Evolutionary conservation across 2,888 invertebrate genomes (phyloP), one percentile per base, ranked within the genome.

Genomic region (Zhuqinia jingwanae): DNA sequence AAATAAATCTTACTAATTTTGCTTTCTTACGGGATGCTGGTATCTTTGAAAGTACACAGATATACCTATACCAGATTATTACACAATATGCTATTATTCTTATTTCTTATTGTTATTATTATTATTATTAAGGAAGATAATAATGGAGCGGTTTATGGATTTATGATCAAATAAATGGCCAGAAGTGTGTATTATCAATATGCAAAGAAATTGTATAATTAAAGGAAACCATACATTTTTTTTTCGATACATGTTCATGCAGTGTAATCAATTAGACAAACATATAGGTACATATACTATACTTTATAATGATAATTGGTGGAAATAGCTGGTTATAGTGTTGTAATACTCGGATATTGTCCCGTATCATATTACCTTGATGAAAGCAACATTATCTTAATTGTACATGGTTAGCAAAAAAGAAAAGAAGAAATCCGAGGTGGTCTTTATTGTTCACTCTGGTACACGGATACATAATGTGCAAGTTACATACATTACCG

Each of bases 301-400:
- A 56, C 17, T 17, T 56, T 56, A 2, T n/a, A 53, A n/a, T 53
- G 11, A 53, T n/a, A 53, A 53, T 53, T 3, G 13, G 17, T 17
- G 3, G 3, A 17, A 53, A 53, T 56, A 56, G 13, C 6, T 36
- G 3, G 36, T 36, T 36, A 36, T 36, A 8, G 36, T 36, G 36
- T 27, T 20, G 60, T n/a, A n/a, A n/a, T n/a, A n/a, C n/a, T 27
- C 25, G 22, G 60, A 22, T 25, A 25, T 68, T 13, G 20, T 68
- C 68, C 68, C 68, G 68, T 68, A 68, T 68, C 11, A 68, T 13
- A 50, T n/a, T 50, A 13, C 50, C 13, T n/a, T 68, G 45, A 42
- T 36, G 17, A 68, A 68, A 60, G 17, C 25, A 20, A 17, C 68
- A 68, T 27, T 27, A 68, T 68, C 68, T 30, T 68, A 68, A 50